Conservation (phyloP, 2,888 invertebrate genomes). For the Brachylomia viminalis region DNA sequence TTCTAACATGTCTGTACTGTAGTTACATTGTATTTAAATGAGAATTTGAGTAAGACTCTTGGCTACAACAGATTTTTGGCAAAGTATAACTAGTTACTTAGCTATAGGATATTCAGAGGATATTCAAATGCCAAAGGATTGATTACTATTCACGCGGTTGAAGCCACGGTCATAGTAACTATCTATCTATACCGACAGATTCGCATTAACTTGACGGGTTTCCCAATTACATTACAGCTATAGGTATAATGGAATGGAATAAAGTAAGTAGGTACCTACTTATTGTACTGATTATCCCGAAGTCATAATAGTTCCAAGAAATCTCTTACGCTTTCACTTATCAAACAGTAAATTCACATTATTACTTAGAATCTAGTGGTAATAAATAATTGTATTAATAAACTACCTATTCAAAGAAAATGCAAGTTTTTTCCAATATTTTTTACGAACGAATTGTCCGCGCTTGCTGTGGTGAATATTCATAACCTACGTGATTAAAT, state of each 20-base stretch:
- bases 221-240: slow-evolving; percentile 15
- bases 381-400: neutral
- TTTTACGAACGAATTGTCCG: no score
- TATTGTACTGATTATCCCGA: neutral
- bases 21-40: neutral
- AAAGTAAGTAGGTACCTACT: neutral
- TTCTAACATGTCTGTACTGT: neutral
- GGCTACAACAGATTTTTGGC: no score
- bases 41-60: neutral
- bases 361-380: neutral
- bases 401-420: neutral
- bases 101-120: no score
- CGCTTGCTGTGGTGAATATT: neutral
- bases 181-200: neutral
- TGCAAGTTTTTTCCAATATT: neutral
- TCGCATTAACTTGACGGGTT: slow-evolving; percentile 20
- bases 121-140: slow-evolving; percentile 2
- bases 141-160: neutral
- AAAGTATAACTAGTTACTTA: neutral
- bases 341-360: neutral
- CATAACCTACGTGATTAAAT: neutral
- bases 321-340: no score
- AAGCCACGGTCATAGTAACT: neutral
- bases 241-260: neutral
- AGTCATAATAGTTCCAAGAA: neutral